phyloP scores from a whole-genome alignment of 2,113 vertebrate species.

The Lophochroa leadbeateri region DNA sequence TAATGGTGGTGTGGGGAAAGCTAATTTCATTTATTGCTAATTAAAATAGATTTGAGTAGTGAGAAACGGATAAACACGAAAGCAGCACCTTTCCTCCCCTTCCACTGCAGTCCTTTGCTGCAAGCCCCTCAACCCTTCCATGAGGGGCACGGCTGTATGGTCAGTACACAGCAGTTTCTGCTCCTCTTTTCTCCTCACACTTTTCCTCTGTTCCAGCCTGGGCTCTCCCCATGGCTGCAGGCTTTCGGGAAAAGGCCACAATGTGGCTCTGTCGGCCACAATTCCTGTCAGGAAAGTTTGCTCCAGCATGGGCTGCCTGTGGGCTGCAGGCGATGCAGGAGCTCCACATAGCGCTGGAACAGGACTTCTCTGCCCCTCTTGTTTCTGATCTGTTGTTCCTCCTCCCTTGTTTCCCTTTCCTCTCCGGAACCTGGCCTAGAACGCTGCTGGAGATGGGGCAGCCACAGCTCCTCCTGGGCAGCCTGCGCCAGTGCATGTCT shows the following conservation, averaged over 20 bases:
- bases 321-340: not conserved
- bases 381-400: not conserved
- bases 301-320: not conserved
- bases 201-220: accelerated
- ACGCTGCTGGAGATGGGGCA: not conserved
- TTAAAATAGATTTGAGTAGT: not conserved
- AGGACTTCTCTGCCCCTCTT: not conserved
- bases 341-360: not conserved
- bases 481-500: not conserved
- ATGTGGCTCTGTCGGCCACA: not conserved
- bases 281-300: not conserved
- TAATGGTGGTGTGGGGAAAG: accelerated
- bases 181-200: not conserved
- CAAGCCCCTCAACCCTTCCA: not conserved
- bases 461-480: not conserved
- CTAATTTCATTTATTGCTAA: not conserved
- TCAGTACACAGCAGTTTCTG: too few relatives aligned
- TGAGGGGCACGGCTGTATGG: not conserved
- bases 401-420: not conserved
- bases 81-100: not conserved
- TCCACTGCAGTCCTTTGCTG: accelerated
- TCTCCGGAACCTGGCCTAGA: not conserved
- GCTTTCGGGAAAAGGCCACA: not conserved
- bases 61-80: not conserved
- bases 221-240: not conserved